Evolutionary conservation across 2,888 invertebrate species (phyloP), one percentile per base, ranked within the genome.

Genomic region (Noctua pronuba): DNA sequence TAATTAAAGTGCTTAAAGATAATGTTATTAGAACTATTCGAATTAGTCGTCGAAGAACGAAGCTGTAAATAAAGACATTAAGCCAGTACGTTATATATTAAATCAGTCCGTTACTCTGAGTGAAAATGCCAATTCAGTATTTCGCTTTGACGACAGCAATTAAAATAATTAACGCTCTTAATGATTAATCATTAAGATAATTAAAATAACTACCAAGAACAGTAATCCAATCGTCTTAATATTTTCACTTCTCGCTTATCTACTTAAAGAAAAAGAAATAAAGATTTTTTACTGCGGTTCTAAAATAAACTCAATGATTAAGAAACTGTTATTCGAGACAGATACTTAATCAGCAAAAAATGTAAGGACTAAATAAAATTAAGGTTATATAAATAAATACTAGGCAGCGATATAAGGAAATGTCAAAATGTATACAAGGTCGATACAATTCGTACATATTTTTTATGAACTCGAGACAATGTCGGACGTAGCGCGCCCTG

Each of bases 401-500:
- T 88, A 88, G 86, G 85, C 79, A 79, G 70, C 67, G 68, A 79
- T 82, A 80, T 83, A 86, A 86, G 89, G 88, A 88, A 88, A 88
- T 88, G 89, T 81, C 85, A 81, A 79, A 88, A 83, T 84, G 68
- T 82, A 68, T 66, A 73, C 88, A 87, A 88, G 88, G 88, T 85
- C 79, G 62, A 77, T 75, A 83, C 73, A 86, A 86, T 88, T 86
- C 80, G 77, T 86, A 86, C 75, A 85, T 83, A 82, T 76, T 85
- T 88, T 86, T 88, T 88, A 85, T 88, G 79, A 82, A 70, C 82
- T 82, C 73, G 71, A 83, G 76, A 89, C 88, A 89, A 87, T 87
- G 83, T 86, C 82, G 69, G 69, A 79, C 73, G 77, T 70, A 60
- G 77, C 83, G 81, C 84, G 82, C 83, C 82, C 82, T 82, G 85